A percentile compares a stretch with the other conserved stretches of the same genome.
phyloP scores from a whole-genome alignment of 2,113 vertebrate genomes.

The Hyla sarda region DNA sequence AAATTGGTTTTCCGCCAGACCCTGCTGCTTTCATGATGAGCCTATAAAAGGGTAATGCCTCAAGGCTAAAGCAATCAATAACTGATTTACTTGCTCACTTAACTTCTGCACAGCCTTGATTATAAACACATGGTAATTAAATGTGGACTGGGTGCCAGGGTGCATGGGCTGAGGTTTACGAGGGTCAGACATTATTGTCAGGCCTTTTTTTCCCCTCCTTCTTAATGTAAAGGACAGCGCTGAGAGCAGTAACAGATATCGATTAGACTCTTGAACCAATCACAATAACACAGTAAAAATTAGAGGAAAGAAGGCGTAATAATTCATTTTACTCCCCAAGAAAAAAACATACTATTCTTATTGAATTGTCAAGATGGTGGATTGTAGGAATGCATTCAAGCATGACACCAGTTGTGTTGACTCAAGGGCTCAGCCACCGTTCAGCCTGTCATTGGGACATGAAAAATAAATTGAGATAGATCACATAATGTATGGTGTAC shows the following conservation, averaged over 20 bases:
- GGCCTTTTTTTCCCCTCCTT: not conserved
- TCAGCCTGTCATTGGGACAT: not conserved
- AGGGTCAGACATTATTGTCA: not conserved
- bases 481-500: not conserved
- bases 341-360: not conserved
- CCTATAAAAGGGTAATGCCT: conserved; percentile 26
- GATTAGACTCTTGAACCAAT: not conserved
- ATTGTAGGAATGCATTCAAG: not conserved
- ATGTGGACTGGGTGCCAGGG: not conserved
- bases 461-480: not conserved
- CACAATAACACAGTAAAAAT: not conserved
- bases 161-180: not conserved
- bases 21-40: conserved; percentile 21
- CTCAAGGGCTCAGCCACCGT: not conserved
- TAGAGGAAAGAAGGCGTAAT: not conserved
- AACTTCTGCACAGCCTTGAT: conserved; percentile 18
- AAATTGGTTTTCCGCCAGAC: not conserved
- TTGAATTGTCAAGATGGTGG: not conserved
- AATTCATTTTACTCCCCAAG: not conserved
- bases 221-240: not conserved
- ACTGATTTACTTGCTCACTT: conserved; percentile 52
- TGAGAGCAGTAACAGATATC: not conserved
- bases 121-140: conserved; percentile 26
- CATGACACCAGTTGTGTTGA: not conserved
- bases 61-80: conserved; percentile 32